Evolutionary conservation across 2,797 vertebrate species (phyloP), one percentile per base, ranked within the genome.

Genomic region (Notolepis coatsorum): DNA sequence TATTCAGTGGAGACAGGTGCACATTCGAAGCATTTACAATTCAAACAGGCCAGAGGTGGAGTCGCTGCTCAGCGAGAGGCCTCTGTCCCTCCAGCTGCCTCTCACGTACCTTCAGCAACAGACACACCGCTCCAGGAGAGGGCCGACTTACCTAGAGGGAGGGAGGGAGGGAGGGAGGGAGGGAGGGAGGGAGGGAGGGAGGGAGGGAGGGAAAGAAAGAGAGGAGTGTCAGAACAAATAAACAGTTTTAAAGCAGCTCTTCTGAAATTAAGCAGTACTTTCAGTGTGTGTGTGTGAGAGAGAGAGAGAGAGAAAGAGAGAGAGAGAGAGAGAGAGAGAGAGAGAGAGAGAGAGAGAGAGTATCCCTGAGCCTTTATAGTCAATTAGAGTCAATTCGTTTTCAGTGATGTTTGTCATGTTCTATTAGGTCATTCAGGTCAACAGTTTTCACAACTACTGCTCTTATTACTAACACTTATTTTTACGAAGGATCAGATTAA

Each of bases 11-110:
- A 46, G 54, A 64, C 71, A 54, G 54, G 46, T 79, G 69, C 70
- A 72, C 78, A 88, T 53, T 70, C 65, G 59, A 51, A 84, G 57
- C 66, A 89, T 89, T 84, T 88, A 80, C 74, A 86, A 86, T 80
- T 86, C 83, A 88, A 84, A 85, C 69, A 77, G 72, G 70, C 55
- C 73, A 71, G 65, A 80, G 73, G 68, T 77, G 64, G 60, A 76
- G 70, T 67, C 61, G 66, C 65, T 60, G 71, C 64, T 64, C 56
- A 25, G 48, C 23, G 39, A 73, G 75, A 65, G 69, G 47, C 57
- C 45, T 65, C 37, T n/a, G n/a, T n/a, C 35, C 7, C 23, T 17
- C 2, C 50, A 67, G 47, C 23, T 31, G 23, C 41, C 43, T 47
- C 43, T 12, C 31, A 46, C n/a, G 0, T 55, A 59, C 64, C 64